Conservation (phyloP, 2,113 vertebrate genomes). For the Lonchura striata region DNA sequence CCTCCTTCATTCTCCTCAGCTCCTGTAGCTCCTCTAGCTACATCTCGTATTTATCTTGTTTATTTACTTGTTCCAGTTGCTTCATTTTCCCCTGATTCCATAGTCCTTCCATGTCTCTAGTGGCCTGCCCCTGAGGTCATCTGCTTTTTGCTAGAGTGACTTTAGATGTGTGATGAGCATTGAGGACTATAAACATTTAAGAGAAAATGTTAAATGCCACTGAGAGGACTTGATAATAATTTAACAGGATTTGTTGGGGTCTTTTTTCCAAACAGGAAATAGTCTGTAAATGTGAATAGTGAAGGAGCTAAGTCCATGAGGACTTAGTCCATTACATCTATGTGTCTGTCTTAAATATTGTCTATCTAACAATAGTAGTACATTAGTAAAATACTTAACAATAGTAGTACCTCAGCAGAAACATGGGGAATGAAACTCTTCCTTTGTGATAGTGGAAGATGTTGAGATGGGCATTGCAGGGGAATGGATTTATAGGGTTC, state of each 20-base stretch:
- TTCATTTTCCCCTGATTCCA: background rate
- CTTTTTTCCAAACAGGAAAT: background rate
- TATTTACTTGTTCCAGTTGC: background rate
- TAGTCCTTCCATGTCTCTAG: background rate
- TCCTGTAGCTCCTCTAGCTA: background rate
- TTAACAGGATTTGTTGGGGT: background rate
- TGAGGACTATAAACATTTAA: background rate
- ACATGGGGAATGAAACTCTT: background rate
- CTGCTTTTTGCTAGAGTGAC: background rate
- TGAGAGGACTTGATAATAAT: background rate
- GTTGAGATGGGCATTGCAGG: background rate
- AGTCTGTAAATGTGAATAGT: background rate
- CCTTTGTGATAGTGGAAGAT: background rate
- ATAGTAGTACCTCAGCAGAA: background rate
- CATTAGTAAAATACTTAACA: background rate
- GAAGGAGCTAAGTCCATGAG: background rate
- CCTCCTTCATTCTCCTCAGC: background rate
- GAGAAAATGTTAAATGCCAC: background rate
- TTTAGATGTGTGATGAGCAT: background rate
- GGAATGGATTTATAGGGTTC: background rate
- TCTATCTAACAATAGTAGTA: background rate
- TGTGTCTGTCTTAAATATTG: background rate
- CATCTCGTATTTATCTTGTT: background rate
- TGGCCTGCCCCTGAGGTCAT: background rate
- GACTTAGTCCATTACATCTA: background rate